phyloP scores from a whole-genome alignment of 2,888 invertebrate genomes.

The Chymomyza procnemis region DNA sequence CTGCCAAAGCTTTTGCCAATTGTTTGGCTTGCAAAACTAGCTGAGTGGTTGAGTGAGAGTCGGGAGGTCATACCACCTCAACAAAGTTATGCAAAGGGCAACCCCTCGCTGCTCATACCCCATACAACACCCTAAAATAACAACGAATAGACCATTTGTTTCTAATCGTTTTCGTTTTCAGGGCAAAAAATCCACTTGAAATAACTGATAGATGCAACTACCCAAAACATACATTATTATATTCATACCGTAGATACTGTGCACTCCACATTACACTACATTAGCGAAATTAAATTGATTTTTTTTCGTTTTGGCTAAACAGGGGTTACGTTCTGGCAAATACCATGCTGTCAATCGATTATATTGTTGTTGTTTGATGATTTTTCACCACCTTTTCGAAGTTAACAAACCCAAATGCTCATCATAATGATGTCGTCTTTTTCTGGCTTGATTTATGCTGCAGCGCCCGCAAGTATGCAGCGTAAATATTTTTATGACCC shows the following conservation, averaged over 20 bases:
- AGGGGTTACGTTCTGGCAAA: not conserved
- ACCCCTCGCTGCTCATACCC: not conserved
- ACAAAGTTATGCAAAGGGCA: conserved; percentile 32
- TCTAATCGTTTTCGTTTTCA: conserved; percentile 52
- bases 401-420: conserved; percentile 13
- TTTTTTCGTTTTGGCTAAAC: conserved; percentile 1
- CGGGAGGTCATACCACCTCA: not conserved
- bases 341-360: not conserved
- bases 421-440: conserved; percentile 50
- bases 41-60: conserved; percentile 3
- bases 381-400: conserved; percentile 55
- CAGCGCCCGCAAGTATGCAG: conserved; percentile 70
- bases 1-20: conserved; percentile 34
- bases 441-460: conserved; percentile 68
- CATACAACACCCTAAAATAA: not conserved
- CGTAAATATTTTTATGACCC: conserved; percentile 67
- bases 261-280: conserved; percentile 73
- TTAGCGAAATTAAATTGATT: conserved; percentile 76
- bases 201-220: not conserved
- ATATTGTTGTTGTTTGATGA: conserved; percentile 3
- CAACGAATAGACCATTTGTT: conserved; percentile 53
- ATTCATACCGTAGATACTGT: not conserved
- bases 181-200: conserved; percentile 35
- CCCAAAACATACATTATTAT: conserved; percentile 1
- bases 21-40: not conserved